phyloP scores from a whole-genome alignment of 2,113 vertebrate species.

The Calypte anna region DNA sequence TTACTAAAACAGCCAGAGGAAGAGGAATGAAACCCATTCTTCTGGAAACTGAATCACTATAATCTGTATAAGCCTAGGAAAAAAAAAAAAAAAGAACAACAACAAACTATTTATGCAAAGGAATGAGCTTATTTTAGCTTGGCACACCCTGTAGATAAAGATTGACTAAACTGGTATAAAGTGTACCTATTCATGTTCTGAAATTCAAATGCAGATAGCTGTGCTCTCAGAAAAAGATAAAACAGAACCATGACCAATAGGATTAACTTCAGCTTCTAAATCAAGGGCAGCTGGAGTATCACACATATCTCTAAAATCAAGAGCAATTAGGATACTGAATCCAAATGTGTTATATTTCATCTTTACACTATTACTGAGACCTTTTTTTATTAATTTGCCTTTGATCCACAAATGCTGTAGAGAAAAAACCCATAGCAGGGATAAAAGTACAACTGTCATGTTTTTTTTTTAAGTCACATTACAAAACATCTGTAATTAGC shows the following conservation, averaged over 20 bases:
- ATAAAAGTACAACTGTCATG: background rate
- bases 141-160: background rate
- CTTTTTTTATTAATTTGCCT: background rate
- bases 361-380: background rate
- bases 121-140: constrained; percentile 15
- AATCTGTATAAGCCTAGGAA: constrained; percentile 93
- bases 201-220: constrained; percentile 19
- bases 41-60: constrained; percentile 95
- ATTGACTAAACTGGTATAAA: background rate
- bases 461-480: background rate
- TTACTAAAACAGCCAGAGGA: constrained; percentile 94
- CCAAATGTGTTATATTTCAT: background rate
- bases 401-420: background rate
- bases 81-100: background rate
- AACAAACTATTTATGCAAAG: background rate
- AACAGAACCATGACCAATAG: background rate
- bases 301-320: constrained; percentile 19
- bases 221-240: background rate
- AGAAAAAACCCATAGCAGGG: background rate
- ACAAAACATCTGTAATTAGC: background rate
- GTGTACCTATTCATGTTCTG: background rate
- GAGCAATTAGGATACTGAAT: constrained; percentile 33
- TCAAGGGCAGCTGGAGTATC: background rate
- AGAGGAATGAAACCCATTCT: constrained; percentile 99
- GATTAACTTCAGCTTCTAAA: constrained; percentile 28